These are phyloP conservation scores for pig (Sus scrofa) DNA, from an alignment of 2,113 vertebrate genomes.

Conservation along the genomic window T2T-Sscrofa CM000812.6:1784001-1784500, in stretches of 20 bases:
- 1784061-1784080: background rate
- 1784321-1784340: too few species aligned
- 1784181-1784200: background rate
- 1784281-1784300: background rate
- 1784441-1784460: accelerated
- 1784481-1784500: background rate
- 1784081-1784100: background rate
- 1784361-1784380: background rate
- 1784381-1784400: background rate
- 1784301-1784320: accelerated
- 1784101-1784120: background rate
- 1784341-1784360: background rate
- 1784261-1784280: accelerated
- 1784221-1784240: constrained; percentile 27
- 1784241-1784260: accelerated
- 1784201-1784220: background rate
- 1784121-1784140: accelerated
- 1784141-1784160: background rate
- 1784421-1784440: background rate
- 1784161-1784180: background rate
- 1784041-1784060: accelerated
- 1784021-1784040: accelerated
- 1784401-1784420: background rate
- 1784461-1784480: too few species aligned
- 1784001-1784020: accelerated